Evolutionary conservation across 2,888 invertebrate species (phyloP), one percentile per base, ranked within the genome.

Genomic region (Eudasyphora cyanicolor): DNA sequence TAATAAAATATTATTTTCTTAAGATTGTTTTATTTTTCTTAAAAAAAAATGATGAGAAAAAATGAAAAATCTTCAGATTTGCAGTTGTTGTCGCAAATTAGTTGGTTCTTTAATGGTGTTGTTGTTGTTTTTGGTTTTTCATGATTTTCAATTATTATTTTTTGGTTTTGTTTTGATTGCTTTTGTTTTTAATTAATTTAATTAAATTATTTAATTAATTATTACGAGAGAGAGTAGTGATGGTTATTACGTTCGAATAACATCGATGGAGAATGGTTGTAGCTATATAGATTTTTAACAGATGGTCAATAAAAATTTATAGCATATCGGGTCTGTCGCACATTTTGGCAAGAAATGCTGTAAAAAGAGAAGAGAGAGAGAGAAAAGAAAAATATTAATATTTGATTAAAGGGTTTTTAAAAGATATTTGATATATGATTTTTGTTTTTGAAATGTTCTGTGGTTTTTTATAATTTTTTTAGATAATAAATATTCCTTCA

Each of bases 271-370:
- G 89, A 89, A 90, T 90, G 89, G 89, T 88, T 89, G 35, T 88
- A 88, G 90, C 91, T 91, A 89, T 89, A 89, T 45, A 78, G n/a
- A 70, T 70, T 87, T 88, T 88, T 87, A 86, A 35, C 45, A 84
- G 85, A 87, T 90, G 88, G 85, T 88, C 80, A 82, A 84, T 86
- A 86, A 86, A 67, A 86, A 88, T 87, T 90, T 89, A 89, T 87
- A 89, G 89, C 89, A 79, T 74, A 87, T 90, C 88, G 87, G 93
- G 93, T 92, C 94, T 94, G 90, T 95, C 95, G 93, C 96, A 96
- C 95, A 98, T 95, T 94, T 95, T 95, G 94, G 95, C 95, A 93
- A 97, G 95, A 95, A 98, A 98, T 93, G 96, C 97, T 97, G 93
- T 80, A 93, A 92, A 87, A 87, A 85, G 86, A 85, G 64, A 85